Evolutionary conservation across 2,888 invertebrate genomes (phyloP).

Genomic region (Cetonia aurata): DNA sequence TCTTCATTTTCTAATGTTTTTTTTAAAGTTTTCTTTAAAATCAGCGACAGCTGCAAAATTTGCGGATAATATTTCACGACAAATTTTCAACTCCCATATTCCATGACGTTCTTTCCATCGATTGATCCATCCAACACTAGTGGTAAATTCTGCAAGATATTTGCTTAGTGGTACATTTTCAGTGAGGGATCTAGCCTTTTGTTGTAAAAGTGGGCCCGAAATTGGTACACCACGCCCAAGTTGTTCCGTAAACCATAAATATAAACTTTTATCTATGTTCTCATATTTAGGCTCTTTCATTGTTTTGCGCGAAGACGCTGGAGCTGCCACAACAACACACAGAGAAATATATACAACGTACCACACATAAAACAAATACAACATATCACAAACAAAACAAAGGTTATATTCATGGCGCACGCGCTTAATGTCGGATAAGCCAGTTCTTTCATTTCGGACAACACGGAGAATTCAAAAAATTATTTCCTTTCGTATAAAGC

Average conservation of each 20-base stretch:
- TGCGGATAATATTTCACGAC: not conserved
- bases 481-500: too few species aligned
- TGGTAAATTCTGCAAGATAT: not conserved
- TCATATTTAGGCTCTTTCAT: not conserved
- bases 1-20: not conserved
- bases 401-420: too few species aligned
- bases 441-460: too few species aligned
- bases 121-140: not conserved
- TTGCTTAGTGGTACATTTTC: not conserved
- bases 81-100: not conserved
- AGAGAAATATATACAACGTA: too few species aligned
- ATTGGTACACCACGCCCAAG: not conserved
- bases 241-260: not conserved
- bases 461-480: too few species aligned
- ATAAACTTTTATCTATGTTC: not conserved
- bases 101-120: too few species aligned
- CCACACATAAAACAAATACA: too few species aligned
- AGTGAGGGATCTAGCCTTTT: not conserved
- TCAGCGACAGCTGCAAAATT: constrained; percentile 1
- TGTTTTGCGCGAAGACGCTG: not conserved
- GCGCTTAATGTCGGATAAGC: too few species aligned
- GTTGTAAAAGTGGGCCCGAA: not conserved
- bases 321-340: too few species aligned
- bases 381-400: too few species aligned
- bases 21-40: not conserved